Base-by-base conservation (phyloP, 2,113 vertebrate genomes). In the Menura novaehollandiae region DNA sequence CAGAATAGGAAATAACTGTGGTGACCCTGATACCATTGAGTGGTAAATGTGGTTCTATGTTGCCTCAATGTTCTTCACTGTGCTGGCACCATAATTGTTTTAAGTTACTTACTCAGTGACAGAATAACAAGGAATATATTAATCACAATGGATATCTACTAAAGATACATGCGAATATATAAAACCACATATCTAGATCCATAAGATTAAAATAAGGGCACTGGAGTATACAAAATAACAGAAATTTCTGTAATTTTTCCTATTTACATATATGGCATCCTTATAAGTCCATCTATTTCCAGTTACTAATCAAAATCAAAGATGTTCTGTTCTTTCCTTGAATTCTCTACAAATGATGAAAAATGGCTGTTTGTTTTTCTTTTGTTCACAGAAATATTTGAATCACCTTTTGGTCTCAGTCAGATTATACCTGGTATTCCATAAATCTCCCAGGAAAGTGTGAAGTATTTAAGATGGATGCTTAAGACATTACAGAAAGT, bases 281-380 rank as follows among this genome's bases (percentile, higher is more conserved):
- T 66, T 69, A 41, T 21, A 69, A 47, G 11, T 6, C 15, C 13
- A 60, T 27, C 35, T 52, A 86, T 72, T 85, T 90, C 52, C 52
- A 75, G 51, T 44, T 86, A 73, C 62, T 80, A 77, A 80, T 71
- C 52, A 88, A 93, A 96, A 77, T 89, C 53, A 93, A 96, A 91
- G 43, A 43, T 39, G 33, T 86, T 67, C 43, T 90, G 16, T 74
- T 73, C 60, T 78, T 91, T 75, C 33, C 30, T 44, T 88, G 43
- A 91, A 59, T 90, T 90, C 32, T 60, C 39, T 80, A 53, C n/a
- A 89, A 87, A 94, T 60, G 23, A 83, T 55, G 51, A 77, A 88
- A 85, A 85, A 93, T n/a, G 8, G 7, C n/a, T 69, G 32, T 71
- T 88, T 80, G 33, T 11, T 71, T 60, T 86, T 52, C 18, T 88